Percentiles rank a stretch among this genome's conserved stretches.
These are phyloP conservation scores for Cyprinus carpio DNA, from an alignment of 2,113 vertebrate genomes.

Conservation along the genomic window DNA sequence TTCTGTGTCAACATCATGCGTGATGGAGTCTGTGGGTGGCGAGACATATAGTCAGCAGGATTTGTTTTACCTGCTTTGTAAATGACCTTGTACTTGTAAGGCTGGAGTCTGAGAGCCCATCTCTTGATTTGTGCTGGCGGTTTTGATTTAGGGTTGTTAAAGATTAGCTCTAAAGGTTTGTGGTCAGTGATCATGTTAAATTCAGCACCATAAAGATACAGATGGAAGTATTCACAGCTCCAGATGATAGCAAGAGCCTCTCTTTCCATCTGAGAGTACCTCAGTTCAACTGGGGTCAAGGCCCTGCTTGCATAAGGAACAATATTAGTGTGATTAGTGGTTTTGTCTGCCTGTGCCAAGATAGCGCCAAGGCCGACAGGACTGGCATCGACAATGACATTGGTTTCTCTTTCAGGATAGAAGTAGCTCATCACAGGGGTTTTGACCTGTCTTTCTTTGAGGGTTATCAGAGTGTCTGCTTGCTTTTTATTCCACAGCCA, in stretches of 20 bases:
- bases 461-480: no score
- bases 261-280: neutral
- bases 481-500: no score
- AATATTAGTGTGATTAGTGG: no score
- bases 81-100: neutral
- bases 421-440: no score
- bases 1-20: neutral
- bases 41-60: neutral
- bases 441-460: no score
- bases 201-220: neutral
- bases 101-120: neutral
- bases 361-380: no score
- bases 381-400: no score
- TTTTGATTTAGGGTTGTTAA: neutral
- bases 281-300: no score
- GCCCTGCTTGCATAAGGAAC: no score
- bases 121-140: neutral
- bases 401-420: no score
- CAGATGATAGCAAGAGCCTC: neutral
- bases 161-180: neutral
- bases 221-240: neutral
- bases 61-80: neutral
- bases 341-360: no score
- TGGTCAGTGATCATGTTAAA: constrained; percentile 20
- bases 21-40: neutral